A percentile compares a stretch with the other conserved stretches of the same genome.
These are phyloP conservation scores for Drosophila acutilabella DNA, from an alignment of 2,888 invertebrate species.

Conservation along the genomic window DNA sequence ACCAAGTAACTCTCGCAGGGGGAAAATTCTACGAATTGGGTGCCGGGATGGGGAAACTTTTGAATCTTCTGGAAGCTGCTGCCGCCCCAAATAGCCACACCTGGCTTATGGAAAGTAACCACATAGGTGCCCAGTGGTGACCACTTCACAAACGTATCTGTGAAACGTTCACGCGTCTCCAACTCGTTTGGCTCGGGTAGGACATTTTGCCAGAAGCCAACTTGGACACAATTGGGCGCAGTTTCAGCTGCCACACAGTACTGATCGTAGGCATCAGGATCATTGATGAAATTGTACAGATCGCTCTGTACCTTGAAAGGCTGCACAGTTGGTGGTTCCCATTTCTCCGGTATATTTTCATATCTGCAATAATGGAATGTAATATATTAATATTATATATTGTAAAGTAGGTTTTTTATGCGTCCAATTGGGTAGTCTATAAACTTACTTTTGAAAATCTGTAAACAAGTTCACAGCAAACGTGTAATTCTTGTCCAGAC, in stretches of 20 bases:
- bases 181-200: conserved; percentile 93
- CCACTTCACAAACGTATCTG: conserved; percentile 98
- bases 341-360: conserved; percentile 95
- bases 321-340: conserved; percentile 95
- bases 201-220: conserved; percentile 95
- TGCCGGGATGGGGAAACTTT: conserved; percentile 95
- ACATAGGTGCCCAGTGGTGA: conserved; percentile 98
- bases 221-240: conserved; percentile 89
- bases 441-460: conserved; percentile 94
- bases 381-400: background rate
- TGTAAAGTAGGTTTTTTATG: too few relatives aligned
- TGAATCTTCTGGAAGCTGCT: conserved; percentile 96
- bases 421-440: too few relatives aligned
- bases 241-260: conserved; percentile 95
- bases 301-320: conserved; percentile 97
- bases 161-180: conserved; percentile 95
- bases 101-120: conserved; percentile 97
- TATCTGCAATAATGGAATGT: conserved; percentile 86
- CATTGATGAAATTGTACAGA: conserved; percentile 95
- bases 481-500: conserved; percentile 97
- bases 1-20: conserved; percentile 98
- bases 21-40: conserved; percentile 98
- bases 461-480: conserved; percentile 97
- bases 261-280: conserved; percentile 98
- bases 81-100: conserved; percentile 99